Base-by-base conservation (phyloP, 1,140 invertebrate genomes). In the Drosophila asahinai region DNA sequence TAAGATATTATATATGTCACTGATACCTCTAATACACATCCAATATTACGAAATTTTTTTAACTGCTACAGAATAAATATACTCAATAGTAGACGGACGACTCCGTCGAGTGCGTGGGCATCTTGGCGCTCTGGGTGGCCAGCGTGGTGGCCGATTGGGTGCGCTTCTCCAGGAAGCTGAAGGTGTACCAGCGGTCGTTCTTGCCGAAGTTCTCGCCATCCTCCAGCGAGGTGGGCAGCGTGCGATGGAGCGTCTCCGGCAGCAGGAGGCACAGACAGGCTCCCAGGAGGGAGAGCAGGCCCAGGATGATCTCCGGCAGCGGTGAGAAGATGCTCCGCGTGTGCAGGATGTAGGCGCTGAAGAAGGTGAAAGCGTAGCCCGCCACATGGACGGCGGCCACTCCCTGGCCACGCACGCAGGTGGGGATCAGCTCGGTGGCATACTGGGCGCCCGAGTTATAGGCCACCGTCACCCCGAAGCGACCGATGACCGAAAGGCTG, bases 391-490 rank as follows among this genome's bases (percentile, higher is more conserved):
- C 93, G 3, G 93, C 93, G 0, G 93, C 93, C 33, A 95, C 94
- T 30, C 94, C 94, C 83, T 95, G 94, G 0, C 93, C 94, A n/a
- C 96, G 93, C 3, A 96, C 94, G 40, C 94, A 94, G 1, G 95
- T 96, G 3, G 96, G 95, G 45, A 95, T 94, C n/a, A 95, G 83
- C 75, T 96, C 95, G 1, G 95, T 95, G 40, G 95, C 95, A 78
- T 96, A 96, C 62, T 95, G 94, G 27, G 95, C 90, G 72, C 94
- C 90, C 5, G 95, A 94, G 76, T 95, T 94, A 89, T 95, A 96
- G 17, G 95, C 94, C 9, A 95, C 94, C n/a, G 95, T 95, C 25
- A 95, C 94, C 27, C 94, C 94, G 66, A 96, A 94, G 62, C 95
- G 94, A 9, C 95, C 95, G 51, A 95, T 80, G 7, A 95, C 93